Conservation (phyloP, 2,113 vertebrate species). For the Esox niger region DNA sequence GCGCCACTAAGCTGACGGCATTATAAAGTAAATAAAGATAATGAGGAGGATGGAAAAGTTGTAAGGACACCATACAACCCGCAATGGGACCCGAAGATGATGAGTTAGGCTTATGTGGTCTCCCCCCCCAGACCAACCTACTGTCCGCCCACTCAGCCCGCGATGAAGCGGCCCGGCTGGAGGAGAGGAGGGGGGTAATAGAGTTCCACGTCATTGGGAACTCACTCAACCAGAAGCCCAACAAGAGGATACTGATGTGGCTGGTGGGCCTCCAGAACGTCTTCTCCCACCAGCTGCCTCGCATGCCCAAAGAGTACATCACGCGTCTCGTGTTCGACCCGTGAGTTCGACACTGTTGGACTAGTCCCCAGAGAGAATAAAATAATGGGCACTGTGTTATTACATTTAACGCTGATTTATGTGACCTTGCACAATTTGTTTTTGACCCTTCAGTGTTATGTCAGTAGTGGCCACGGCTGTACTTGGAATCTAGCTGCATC, state of each 20-base stretch:
- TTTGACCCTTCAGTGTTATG: too few species aligned
- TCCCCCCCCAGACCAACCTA: constrained; percentile 81
- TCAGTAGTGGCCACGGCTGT: too few species aligned
- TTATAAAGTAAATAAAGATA: background rate
- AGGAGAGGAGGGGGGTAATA: constrained; percentile 93
- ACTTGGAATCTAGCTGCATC: too few species aligned
- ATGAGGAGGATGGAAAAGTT: background rate
- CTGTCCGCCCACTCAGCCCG: constrained; percentile 92
- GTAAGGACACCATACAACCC: too few species aligned
- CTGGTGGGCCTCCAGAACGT: constrained; percentile 97
- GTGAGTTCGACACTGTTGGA: constrained; percentile 71
- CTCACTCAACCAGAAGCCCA: constrained; percentile 95
- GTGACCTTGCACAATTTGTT: too few species aligned
- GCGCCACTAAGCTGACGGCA: background rate
- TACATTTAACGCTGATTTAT: too few species aligned
- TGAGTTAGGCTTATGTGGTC: background rate
- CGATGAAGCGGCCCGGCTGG: constrained; percentile 90
- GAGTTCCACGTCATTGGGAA: constrained; percentile 98
- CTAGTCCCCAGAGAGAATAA: too few species aligned
- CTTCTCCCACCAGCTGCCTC: constrained; percentile 96
- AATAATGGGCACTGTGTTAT: too few species aligned
- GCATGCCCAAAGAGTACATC: constrained; percentile 99
- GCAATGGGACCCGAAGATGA: background rate
- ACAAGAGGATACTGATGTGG: constrained; percentile 98
- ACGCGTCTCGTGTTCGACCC: constrained; percentile 96